Evolutionary conservation across 1,140 invertebrate species (phyloP).

Genomic region (Spodoptera litura): DNA sequence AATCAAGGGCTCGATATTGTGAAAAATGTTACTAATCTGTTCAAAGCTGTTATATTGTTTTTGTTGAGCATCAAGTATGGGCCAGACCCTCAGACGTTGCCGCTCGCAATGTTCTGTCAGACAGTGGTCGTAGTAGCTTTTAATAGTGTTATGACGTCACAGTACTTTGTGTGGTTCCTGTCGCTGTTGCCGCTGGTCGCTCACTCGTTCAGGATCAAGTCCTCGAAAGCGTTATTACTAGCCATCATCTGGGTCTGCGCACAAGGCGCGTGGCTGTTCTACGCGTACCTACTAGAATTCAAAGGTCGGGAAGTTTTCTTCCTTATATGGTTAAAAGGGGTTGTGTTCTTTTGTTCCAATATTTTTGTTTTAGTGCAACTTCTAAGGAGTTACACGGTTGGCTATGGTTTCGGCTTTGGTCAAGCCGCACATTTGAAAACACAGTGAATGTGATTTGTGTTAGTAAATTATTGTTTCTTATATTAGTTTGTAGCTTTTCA

Average conservation of each 20-base stretch:
- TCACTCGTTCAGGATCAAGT: constrained; percentile 88
- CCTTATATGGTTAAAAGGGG: constrained; percentile 91
- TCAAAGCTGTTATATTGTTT: constrained; percentile 91
- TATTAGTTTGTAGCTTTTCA: constrained; percentile 20
- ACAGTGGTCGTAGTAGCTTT: constrained; percentile 96
- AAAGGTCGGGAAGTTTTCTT: constrained; percentile 93
- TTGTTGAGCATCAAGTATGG: constrained; percentile 91
- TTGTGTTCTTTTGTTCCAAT: constrained; percentile 93
- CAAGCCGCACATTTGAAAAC: constrained; percentile 18
- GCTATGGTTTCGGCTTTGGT: constrained; percentile 65
- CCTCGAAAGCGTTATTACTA: constrained; percentile 81
- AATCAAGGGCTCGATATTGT: constrained; percentile 80
- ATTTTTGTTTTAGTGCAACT: constrained; percentile 90
- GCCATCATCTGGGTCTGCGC: constrained; percentile 91
- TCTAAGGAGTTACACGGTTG: constrained; percentile 86
- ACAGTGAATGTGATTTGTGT: background rate
- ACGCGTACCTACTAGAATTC: constrained; percentile 97
- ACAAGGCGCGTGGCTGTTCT: constrained; percentile 95
- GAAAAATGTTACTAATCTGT: constrained; percentile 90
- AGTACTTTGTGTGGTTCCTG: constrained; percentile 99
- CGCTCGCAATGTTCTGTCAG: constrained; percentile 94
- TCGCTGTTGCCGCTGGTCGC: constrained; percentile 93
- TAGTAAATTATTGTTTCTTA: constrained; percentile 15
- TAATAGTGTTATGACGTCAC: constrained; percentile 98
- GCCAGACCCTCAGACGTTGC: constrained; percentile 89